Conservation (phyloP, 2,113 vertebrate genomes). For the Chaetura pelagica region DNA sequence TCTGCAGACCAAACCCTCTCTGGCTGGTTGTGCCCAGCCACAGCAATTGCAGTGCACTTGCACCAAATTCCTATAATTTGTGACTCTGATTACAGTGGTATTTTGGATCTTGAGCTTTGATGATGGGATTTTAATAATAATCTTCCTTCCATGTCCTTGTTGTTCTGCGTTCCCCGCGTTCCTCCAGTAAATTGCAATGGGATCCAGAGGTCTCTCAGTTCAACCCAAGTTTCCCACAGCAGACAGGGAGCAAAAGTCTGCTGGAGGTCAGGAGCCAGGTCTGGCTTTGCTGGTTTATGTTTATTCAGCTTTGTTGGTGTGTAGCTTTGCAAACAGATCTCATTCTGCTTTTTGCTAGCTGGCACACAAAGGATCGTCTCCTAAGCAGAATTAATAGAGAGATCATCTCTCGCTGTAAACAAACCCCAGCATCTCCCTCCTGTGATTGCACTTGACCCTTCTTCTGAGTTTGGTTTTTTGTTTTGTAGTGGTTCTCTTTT, state of each 20-base stretch:
- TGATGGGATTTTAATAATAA: not conserved
- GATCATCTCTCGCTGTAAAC: conserved; percentile 30
- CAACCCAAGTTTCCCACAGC: not conserved
- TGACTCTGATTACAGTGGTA: not conserved
- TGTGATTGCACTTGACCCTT: conserved; percentile 7
- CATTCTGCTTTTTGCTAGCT: not conserved
- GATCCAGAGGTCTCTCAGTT: not conserved
- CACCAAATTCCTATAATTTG: not conserved
- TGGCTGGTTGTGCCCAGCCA: not conserved
- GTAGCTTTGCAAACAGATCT: not conserved
- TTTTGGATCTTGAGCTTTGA: not conserved
- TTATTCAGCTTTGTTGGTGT: conserved; percentile 11
- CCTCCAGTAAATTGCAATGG: not conserved
- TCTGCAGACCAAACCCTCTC: not conserved
- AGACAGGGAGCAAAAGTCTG: not conserved
- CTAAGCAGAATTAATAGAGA: conserved; percentile 54
- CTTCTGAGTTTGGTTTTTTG: not conserved
- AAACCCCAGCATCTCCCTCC: not conserved
- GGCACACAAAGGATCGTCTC: conserved; percentile 3
- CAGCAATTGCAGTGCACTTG: not conserved
- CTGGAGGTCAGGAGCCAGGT: not conserved
- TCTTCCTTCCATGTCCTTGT: not conserved
- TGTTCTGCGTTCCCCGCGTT: not conserved
- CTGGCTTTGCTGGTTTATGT: not conserved
- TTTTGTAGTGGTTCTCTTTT: not conserved